Evolutionary conservation across 1,140 invertebrate genomes (phyloP).

Genomic region (Ridgeia piscesae): DNA sequence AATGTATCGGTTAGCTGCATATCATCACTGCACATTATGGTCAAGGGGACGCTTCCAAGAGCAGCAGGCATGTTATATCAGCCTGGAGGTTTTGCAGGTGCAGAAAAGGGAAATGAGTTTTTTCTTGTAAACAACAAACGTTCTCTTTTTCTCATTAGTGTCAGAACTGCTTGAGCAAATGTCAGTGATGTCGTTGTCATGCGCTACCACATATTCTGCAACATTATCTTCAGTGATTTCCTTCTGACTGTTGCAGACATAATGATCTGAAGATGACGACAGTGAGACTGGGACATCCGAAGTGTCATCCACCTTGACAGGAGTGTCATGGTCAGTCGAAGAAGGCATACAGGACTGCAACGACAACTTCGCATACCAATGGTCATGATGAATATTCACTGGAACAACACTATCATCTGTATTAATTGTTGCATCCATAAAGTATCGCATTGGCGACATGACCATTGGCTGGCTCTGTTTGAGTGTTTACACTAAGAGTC

Average conservation of each 20-base stretch:
- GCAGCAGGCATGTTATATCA: no score
- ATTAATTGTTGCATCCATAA: conserved; percentile 2
- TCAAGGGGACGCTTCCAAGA: no score
- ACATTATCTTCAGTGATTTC: not conserved
- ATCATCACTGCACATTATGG: no score
- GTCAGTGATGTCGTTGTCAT: conserved; percentile 1
- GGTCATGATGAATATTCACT: conserved; percentile 13
- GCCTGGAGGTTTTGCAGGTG: conserved; percentile 9
- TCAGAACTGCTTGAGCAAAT: not conserved
- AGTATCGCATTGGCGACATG: conserved; percentile 9
- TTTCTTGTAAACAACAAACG: not conserved
- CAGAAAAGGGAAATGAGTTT: conserved; percentile 12
- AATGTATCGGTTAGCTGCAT: no score
- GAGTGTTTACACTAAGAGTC: not conserved
- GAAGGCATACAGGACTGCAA: conserved; percentile 6
- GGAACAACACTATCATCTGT: conserved; percentile 12
- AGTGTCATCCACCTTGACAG: conserved; percentile 2
- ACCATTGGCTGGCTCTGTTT: not conserved
- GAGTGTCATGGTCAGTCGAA: conserved; percentile 9
- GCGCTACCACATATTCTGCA: not conserved
- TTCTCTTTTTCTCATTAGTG: conserved; percentile 13
- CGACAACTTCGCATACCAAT: conserved; percentile 4
- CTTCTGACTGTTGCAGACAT: conserved; percentile 12
- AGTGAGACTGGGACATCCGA: conserved; percentile 17
- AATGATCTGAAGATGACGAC: conserved; percentile 11